Base-by-base conservation (phyloP, 2,797 vertebrate species). In the Eremophila alpestris region DNA sequence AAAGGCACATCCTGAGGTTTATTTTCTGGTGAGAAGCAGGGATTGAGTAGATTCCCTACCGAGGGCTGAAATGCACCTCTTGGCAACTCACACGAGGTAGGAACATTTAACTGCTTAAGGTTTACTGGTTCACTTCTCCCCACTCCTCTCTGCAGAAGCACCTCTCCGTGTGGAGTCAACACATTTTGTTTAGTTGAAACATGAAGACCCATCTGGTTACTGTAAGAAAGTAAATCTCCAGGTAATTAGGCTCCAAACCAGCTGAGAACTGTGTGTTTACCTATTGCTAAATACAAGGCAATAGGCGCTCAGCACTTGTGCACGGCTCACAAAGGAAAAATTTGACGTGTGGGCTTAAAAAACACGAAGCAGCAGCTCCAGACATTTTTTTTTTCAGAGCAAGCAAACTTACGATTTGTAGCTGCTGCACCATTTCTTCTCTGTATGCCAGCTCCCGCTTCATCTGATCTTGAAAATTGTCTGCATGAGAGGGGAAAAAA, bases 391-490 rank as follows among this genome's bases (percentile, higher is more conserved):
- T 60, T 49, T 91, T 58, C 67, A 93, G 58, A 89, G 81, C 29
- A 95, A 60, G 38, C 23, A 59, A 74, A 97, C 98, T 99, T 97
- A 99, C 99, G 90, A 99, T 99, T 97, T 99, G 99, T 97, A 99
- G 97, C 96, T 99, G 99, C 90, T 99, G 99, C 38, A 99, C 99
- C 99, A 99, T 99, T 97, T 99, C 99, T 97, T 99, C 99, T 97
- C 99, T 98, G 97, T 99, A 99, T 23, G 99, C 99, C 91, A 99
- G 98, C 83, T 99, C 99, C 95, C 99, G 97, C 97, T 99, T 99
- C 99, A 99, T 99, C 94, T 99, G 99, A 97, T 99, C 99, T 96
- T 99, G 99, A 94, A 99, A 99, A 98, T 99, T 99, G 97, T 99
- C 99, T 99, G 96, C 69, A 58, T 55, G 63, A 30, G 11, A 38